Base-by-base conservation (phyloP, 2,113 vertebrate genomes). In the Xiphophorus hellerii region DNA sequence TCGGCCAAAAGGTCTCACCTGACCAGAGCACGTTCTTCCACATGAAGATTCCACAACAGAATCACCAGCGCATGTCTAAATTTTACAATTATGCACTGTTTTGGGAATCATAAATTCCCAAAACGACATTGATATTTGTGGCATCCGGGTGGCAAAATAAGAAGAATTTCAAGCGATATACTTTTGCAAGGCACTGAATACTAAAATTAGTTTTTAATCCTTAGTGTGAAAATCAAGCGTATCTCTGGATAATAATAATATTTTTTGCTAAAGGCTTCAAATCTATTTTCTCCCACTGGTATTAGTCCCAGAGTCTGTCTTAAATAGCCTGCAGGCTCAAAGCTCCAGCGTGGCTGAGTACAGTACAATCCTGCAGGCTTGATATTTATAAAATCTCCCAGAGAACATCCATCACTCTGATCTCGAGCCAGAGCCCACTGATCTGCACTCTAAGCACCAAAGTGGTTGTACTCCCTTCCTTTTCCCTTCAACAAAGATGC, bases 371-470 rank as follows among this genome's bases (percentile, higher is more conserved):
- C 48, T 58, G 66, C 85, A 74, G 83, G 74, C 83, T 66, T 82
- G 87, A 85, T 88, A 91, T 89, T 90, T 90, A 84, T 85, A 81
- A 66, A 86, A 73, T 81, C 83, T 86, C 83, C 44, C 73, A 66
- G 75, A 81, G 72, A 81, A 80, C 77, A 44, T 80, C 73, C 60
- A 68, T 69, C 84, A 69, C 87, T 90, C 83, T 93, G 85, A 93
- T 94, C 80, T 87, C 11, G 29, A 77, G 87, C 90, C 90, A 92
- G 86, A 80, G 62, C 77, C 80, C 81, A 11, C 84, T 76, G 88
- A 83, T 88, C 74, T 68, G 66, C 42, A 72, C 90, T 87, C 80
- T 82, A 76, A 88, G 79, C 80, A 86, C 79, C 76, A 69, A 72
- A 54, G 42, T 39, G 7, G 74, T 77, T 73, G 83, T 73, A 42